These are phyloP conservation scores for Tauraco erythrolophus DNA, from an alignment of 2,113 vertebrate genomes.

Conservation along the genomic window DNA sequence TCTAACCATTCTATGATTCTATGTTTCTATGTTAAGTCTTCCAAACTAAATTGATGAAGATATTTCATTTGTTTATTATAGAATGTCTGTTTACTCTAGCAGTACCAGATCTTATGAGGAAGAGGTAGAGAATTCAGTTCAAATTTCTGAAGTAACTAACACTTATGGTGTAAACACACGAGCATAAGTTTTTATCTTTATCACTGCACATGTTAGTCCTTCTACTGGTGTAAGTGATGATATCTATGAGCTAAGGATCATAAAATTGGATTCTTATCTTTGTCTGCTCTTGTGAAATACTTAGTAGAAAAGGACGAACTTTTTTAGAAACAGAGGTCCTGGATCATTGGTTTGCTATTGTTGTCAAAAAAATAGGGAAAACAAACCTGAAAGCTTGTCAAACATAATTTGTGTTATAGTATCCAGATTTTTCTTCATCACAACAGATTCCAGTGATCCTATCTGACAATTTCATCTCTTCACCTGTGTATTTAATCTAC, in stretches of 20 bases:
- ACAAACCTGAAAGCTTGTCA: neutral
- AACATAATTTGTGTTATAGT: neutral
- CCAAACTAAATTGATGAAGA: neutral
- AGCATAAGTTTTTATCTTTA: neutral
- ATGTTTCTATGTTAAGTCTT: neutral
- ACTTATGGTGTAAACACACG: neutral
- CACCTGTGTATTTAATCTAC: neutral
- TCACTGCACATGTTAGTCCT: neutral
- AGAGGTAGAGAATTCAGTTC: neutral
- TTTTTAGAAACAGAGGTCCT: neutral
- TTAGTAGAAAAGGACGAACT: neutral
- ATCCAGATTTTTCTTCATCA: neutral
- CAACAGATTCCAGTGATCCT: neutral
- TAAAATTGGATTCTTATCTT: neutral
- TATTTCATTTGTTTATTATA: neutral
- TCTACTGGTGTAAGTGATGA: neutral
- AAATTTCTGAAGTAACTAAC: neutral
- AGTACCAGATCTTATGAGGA: neutral
- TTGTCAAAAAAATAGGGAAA: neutral
- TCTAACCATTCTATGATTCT: no score
- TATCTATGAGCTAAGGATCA: neutral
- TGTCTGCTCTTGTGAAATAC: neutral
- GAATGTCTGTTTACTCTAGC: neutral
- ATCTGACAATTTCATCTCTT: neutral
- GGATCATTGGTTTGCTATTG: neutral